Evolutionary conservation across 1,140 invertebrate species (phyloP), one percentile per base, ranked within the genome.

Genomic region (Leguminivora glycinivorella): DNA sequence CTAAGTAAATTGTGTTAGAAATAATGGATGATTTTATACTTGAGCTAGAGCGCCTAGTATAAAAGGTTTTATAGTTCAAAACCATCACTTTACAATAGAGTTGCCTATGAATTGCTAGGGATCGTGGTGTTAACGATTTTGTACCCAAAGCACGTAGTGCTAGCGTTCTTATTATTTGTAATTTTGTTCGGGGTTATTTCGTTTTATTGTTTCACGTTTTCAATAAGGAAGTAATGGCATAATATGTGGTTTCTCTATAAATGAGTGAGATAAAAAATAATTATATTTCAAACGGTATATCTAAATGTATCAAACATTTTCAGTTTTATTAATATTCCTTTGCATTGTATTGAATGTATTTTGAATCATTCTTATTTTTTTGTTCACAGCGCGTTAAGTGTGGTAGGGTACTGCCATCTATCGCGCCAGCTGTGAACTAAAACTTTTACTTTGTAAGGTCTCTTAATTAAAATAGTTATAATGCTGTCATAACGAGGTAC

Each of bases 21-120:
- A 68, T 75, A 40, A 69, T 73, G 68, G 67, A 40, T 69, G 75
- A 75, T 76, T 79, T 75, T 72, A 69, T 72, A 79, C 77, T 79
- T 73, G 66, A 72, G 68, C 60, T 71, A 71, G 38, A 52, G 68
- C 73, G 71, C 71, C 60, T 66, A 14, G 68, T 67, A 69, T 76
- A 72, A 79, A 79, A 75, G 75, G 75, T 73, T 79, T 79, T 76
- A 79, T 79, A 79, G 75, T 76, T 79, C 72, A 73, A 75, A 74
- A 70, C 71, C 67, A 72, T 72, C 70, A 73, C 68, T 47, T 26
- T 24, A 40, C 19, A 38, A 67, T 67, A 40, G 66, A 24, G 31
- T 67, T 67, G 19, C 58, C 26, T 63, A 63, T 26, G 26, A 63
- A 63, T n/a, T 60, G 24, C n/a, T 29, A 29, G 58, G 58, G 58